Conservation (phyloP, 2,113 vertebrate species). For the Pachycephala philippinensis region DNA sequence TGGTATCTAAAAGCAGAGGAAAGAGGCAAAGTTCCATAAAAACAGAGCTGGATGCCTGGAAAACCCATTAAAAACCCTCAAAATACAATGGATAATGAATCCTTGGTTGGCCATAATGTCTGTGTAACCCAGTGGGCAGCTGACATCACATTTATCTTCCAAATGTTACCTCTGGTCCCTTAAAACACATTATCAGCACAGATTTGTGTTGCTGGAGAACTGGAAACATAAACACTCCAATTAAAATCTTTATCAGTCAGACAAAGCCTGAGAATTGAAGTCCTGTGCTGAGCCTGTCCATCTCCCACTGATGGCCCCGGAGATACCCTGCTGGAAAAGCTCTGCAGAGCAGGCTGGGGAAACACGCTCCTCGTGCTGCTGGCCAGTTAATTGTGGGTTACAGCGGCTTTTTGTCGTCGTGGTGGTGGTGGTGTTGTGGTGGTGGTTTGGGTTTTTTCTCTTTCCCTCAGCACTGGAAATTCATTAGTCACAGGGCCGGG, state of each 20-base stretch:
- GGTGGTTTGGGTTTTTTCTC: neutral
- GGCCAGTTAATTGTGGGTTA: neutral
- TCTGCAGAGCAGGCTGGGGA: neutral
- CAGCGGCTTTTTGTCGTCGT: rapidly evolving
- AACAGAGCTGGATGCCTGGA: neutral
- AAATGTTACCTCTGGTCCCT: neutral
- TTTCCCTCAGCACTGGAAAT: neutral
- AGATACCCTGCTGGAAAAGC: neutral
- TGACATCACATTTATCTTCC: slow-evolving; percentile 36
- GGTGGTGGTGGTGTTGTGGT: neutral
- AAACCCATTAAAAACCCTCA: neutral
- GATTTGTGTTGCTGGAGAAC: slow-evolving; percentile 11
- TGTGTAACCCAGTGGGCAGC: slow-evolving; percentile 2
- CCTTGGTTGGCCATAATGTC: neutral
- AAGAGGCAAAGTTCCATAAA: neutral
- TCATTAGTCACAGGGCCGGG: neutral
- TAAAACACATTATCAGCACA: slow-evolving; percentile 19
- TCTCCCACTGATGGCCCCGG: neutral
- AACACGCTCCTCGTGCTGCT: neutral
- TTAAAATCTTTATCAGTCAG: slow-evolving; percentile 57
- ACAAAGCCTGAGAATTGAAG: neutral
- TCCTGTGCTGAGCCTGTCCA: neutral
- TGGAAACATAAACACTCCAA: slow-evolving; percentile 47
- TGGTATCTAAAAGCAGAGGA: neutral
- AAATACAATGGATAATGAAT: neutral